These are phyloP conservation scores for Pentalonia nigronervosa DNA, from an alignment of 1,140 invertebrate species.

Conservation along the genomic window DNA sequence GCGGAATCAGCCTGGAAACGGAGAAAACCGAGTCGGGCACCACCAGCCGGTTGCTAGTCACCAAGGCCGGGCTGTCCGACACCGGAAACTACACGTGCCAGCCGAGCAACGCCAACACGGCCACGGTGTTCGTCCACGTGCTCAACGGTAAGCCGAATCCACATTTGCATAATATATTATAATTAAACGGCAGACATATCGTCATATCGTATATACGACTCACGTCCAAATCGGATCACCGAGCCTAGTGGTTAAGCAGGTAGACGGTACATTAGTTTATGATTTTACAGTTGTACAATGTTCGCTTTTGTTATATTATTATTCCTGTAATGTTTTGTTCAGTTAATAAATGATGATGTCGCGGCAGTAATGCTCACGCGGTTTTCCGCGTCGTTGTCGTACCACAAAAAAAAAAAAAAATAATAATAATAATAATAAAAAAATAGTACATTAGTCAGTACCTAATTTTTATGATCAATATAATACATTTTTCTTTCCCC, in stretches of 20 bases:
- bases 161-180: background rate
- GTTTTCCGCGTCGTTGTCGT: too few species aligned
- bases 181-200: background rate
- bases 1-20: constrained; percentile 86
- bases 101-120: constrained; percentile 85
- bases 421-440: too few species aligned
- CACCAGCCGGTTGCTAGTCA: constrained; percentile 86
- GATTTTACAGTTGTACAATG: too few species aligned
- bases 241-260: background rate
- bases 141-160: constrained; percentile 82
- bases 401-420: too few species aligned
- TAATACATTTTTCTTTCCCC: background rate
- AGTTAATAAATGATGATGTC: too few species aligned
- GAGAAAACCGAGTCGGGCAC: constrained; percentile 88
- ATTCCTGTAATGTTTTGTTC: too few species aligned
- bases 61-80: constrained; percentile 82
- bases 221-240: background rate
- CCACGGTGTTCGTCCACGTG: constrained; percentile 86
- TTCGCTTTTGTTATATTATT: too few species aligned
- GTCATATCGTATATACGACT: too few species aligned
- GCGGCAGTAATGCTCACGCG: too few species aligned
- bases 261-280: background rate
- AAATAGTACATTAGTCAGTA: background rate
- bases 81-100: constrained; percentile 90
- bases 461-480: background rate